Base-by-base conservation (phyloP, 2,113 vertebrate species). In the Hippopotamus amphibius region DNA sequence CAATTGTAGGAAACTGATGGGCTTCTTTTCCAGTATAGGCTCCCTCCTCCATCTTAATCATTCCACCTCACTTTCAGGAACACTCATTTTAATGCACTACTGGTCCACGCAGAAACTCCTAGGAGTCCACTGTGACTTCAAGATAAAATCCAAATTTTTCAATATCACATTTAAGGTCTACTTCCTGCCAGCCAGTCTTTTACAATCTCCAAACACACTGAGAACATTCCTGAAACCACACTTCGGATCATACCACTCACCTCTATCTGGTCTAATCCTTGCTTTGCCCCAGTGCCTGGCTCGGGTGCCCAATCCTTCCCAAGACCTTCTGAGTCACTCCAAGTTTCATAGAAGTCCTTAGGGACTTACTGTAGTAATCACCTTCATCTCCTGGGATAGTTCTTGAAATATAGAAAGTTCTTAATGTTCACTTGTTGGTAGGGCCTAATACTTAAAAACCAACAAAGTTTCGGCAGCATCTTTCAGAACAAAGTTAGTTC, bases 131-230 rank as follows among this genome's bases (percentile, higher is more conserved):
- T 80, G 50, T 81, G 33, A 95, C 82, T 88, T 90, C 4, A 88
- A 59, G 10, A 96, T 69, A 93, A 84, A 95, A 96, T 83, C 14
- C 48, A 76, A 93, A 76, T 22, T 41, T 88, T 59, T 87, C 65
- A 90, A 72, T 37, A 50, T 79, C 43, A 59, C 61, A 4, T 82
- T 89, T 19, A 94, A 96, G 41, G 66, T 74, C 53, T 88, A 57
- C 16, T 92, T 84, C 72, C 63, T 77, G 13, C 88, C 89, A 93
- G n/a, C 13, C 5, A 77, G 48, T 72, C n/a, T 88, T 79, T 97
- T 48, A 79, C 4, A 83, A 65, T 63, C 21, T 63, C 71, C 48
- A 46, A 66, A 24, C 65, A 88, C n/a, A 46, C 0, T 28, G 83
- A 37, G 55, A 41, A 37, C 19, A 53, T 92, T 69, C 83, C 71